These are phyloP conservation scores for Tapera naevia DNA, from an alignment of 2,797 vertebrate genomes.

Conservation along the genomic window DNA sequence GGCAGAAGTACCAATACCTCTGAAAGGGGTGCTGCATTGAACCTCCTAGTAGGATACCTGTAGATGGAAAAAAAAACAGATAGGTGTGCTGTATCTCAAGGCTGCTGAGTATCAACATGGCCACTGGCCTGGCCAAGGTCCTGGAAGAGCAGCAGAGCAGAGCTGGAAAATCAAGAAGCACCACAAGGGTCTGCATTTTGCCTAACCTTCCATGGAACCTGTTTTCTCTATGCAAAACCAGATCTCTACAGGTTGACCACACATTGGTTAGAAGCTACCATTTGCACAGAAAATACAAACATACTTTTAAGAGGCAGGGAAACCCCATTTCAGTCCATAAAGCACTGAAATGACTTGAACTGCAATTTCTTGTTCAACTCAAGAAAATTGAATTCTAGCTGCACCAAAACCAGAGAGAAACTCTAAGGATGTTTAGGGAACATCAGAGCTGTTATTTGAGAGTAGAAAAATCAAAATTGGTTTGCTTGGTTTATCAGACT, in stretches of 20 bases:
- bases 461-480: background rate
- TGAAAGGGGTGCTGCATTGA: background rate
- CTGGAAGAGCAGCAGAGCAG: background rate
- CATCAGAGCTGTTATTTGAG: background rate
- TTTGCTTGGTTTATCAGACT: background rate
- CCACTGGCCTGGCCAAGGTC: background rate
- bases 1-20: background rate
- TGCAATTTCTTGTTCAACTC: background rate
- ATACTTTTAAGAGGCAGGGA: background rate
- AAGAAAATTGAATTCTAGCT: background rate
- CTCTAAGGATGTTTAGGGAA: background rate
- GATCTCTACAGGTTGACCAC: background rate
- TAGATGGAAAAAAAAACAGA: background rate
- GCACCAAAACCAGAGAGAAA: background rate
- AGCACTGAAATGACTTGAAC: background rate
- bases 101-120: background rate
- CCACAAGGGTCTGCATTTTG: background rate
- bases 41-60: background rate
- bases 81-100: background rate
- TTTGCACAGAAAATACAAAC: background rate
- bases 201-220: background rate
- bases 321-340: background rate
- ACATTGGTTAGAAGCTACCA: background rate
- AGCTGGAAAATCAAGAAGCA: background rate
- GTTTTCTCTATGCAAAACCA: background rate